Evolutionary conservation across 1,140 invertebrate species (phyloP), one percentile per base, ranked within the genome.

Genomic region (Antheraea pernyi): DNA sequence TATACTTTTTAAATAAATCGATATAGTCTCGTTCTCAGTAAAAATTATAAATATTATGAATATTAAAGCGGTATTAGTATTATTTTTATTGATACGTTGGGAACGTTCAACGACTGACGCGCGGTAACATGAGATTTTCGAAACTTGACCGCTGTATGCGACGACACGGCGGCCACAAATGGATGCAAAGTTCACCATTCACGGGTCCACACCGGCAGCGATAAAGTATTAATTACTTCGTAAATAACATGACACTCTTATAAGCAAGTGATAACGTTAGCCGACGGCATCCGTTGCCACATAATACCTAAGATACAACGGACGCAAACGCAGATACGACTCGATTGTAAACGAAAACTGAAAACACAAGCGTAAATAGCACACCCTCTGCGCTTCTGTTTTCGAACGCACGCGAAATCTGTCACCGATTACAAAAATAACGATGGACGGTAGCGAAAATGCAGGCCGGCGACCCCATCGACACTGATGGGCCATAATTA

Each of bases 181-280:
- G 73, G 73, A 85, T 81, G 83, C 83, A 85, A 86, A 86, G 83
- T 85, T 87, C 83, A 79, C 70, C 69, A 71, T 82, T 81, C 80
- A 83, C 74, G 78, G 74, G 73, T 59, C 70, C 48, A 72, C 75
- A 79, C 79, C 80, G 78, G 74, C 75, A 76, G 74, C 84, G 86
- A 88, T 91, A 89, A 88, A 72, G 70, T 79, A 89, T 89, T 88
- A 88, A 90, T 91, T 91, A 90, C 84, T 80, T 87, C 87, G 84
- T 90, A 88, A 86, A 89, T 88, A 85, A 84, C 79, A 75, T 82
- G 82, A 89, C 86, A 89, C 81, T 89, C 81, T 89, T 88, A 81
- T 77, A 79, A 69, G 76, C 65, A 46, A 73, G 80, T 85, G 88
- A 89, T 91, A 91, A 88, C 83, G 78, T 65, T 53, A 65, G 71